Base-by-base conservation (phyloP, 2,797 vertebrate genomes). In the Hafferia zeledoni region DNA sequence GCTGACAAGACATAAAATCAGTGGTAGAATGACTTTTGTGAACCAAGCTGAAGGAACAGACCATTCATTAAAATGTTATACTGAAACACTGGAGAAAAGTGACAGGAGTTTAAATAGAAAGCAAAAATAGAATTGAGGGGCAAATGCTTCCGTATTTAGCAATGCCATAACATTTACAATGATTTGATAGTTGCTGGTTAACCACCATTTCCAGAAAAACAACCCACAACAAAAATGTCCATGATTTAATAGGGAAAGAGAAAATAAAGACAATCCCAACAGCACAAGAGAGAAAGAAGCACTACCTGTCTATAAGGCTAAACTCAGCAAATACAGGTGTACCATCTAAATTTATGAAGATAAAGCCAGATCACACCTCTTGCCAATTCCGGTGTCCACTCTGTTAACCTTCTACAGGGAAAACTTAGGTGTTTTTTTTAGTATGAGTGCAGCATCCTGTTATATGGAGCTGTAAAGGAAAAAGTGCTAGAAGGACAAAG, bases 31-130 rank as follows among this genome's bases (percentile, higher is more conserved):
- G 91, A 81, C 88, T 91, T 83, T 94, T 94, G 64, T 65, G 78
- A 91, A 65, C 77, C 0, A 1, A 86, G 81, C 70, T 65, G 75
- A 91, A 65, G 75, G 60, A 93, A 81, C 75, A 84, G 47, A 61
- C 56, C 78, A 72, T 93, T 95, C 82, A 89, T 91, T 95, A 87
- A 93, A 91, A 87, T 69, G 74, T 77, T 65, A 84, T 19, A 63
- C 49, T 31, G 82, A 89, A 95, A 89, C 82, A 74, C 60, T 87
- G 60, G 27, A 91, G 70, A 53, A 49, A 83, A 81, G 74, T 80
- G 65, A 80, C 74, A 83, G 53, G 2, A 83, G 37, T 46, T 89
- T 53, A 93, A 91, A 87, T 1, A 31, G 65, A 72, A 83, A 69
- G 72, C 41, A 84, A 84, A 92, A 83, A 78, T n/a, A 79, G 81